Base-by-base conservation (phyloP, 2,113 vertebrate genomes). In the Eurystomus gularis region DNA sequence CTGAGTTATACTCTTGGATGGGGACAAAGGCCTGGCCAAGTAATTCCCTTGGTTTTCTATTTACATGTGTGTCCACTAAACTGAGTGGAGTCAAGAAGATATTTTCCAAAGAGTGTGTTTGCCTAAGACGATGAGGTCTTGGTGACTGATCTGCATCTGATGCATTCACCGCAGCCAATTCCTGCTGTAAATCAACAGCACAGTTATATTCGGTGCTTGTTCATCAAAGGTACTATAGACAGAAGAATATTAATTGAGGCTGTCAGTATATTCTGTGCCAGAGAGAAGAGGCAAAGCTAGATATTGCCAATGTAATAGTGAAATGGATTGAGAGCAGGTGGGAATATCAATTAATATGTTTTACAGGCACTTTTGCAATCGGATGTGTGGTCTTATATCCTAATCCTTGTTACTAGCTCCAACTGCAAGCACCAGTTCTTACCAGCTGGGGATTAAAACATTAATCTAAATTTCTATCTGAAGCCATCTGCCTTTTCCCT, bases 311-410 rank as follows among this genome's bases (percentile, higher is more conserved):
- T 9, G 11, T 0, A 2, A 35, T 19, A 48, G 21, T 35, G 61
- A 88, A 84, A 70, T 33, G 29, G 37, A 26, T 62, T 62, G 11
- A 37, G 25, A 68, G 24, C 5, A 62, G 54, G 29, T 52, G 35
- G 40, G 18, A 82, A 35, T 46, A 69, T 40, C 25, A 72, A 62
- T 78, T 60, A 81, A 70, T 37, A 57, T 2, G 9, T 62, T 92
- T 44, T 92, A 28, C 72, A 40, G 29, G 10, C 29, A 62, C 42
- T 69, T 90, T 17, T 58, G 42, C 7, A 48, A 35, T 94, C 1
- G 0, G 6, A 28, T 40, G 1, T 71, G 35, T 46, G 33, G 48
- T 66, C 57, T 29, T 40, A 11, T 25, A 26, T 0, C 0, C 17
- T 92, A 65, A 75, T 72, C 33, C 21, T 46, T 64, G 42, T 18